Conservation (phyloP, 2,113 vertebrate genomes). For the Clarias magur region DNA sequence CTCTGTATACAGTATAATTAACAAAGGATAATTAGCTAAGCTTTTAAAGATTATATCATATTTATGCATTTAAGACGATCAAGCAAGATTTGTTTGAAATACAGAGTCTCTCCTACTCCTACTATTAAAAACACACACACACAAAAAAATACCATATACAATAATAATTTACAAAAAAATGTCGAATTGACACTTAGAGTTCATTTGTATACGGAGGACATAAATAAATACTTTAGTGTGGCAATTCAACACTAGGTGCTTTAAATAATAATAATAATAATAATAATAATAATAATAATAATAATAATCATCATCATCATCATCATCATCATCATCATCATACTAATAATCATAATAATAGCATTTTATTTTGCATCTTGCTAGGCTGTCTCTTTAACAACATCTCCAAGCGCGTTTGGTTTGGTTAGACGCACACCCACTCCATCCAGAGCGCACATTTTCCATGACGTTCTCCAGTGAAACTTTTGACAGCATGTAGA, state of each 20-base stretch:
- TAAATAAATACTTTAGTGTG: too few species aligned
- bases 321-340: too few species aligned
- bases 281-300: background rate
- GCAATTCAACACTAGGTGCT: too few species aligned
- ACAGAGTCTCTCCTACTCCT: background rate
- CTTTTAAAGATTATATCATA: too few species aligned
- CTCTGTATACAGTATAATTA: too few species aligned
- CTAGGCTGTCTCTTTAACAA: slow-evolving; percentile 2
- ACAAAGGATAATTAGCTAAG: too few species aligned
- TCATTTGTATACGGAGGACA: too few species aligned
- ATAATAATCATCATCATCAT: too few species aligned
- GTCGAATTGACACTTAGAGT: too few species aligned
- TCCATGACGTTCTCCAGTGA: slow-evolving; percentile 87
- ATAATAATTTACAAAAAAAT: background rate
- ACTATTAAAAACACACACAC: background rate
- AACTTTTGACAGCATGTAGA: slow-evolving; percentile 81
- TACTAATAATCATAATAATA: slow-evolving; percentile 15
- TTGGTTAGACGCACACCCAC: slow-evolving; percentile 46
- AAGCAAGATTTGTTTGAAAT: background rate
- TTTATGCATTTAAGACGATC: background rate
- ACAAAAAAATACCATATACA: too few species aligned
- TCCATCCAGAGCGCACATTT: slow-evolving; percentile 71
- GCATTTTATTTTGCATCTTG: background rate
- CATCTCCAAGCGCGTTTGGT: slow-evolving; percentile 30
- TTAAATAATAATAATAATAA: slow-evolving; percentile 2